phyloP scores from a whole-genome alignment of 2,113 vertebrate genomes.

The Equus quagga region DNA sequence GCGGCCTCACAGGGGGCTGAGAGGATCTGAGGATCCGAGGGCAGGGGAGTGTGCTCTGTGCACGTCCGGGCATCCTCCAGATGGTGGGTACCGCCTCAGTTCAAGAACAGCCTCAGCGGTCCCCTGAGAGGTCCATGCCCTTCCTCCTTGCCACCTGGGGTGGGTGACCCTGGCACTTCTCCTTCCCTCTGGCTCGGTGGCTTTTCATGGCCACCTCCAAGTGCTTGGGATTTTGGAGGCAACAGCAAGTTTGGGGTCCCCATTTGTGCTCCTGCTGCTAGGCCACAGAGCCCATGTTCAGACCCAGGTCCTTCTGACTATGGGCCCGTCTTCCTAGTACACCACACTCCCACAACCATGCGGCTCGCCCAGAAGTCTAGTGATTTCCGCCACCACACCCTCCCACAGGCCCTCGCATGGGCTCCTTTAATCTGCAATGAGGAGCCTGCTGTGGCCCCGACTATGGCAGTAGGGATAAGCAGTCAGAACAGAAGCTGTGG shows the following conservation, averaged over 20 bases:
- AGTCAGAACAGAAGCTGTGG: not conserved
- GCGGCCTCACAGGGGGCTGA: fast-evolving
- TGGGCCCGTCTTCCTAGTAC: not conserved
- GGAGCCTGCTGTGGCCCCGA: not conserved
- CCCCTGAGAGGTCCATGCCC: not conserved
- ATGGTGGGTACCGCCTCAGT: not conserved
- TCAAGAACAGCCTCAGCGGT: not conserved
- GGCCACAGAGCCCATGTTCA: not conserved
- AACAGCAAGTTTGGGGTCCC: not conserved
- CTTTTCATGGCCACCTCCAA: fast-evolving
- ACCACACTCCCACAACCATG: not conserved
- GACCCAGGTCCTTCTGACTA: not conserved
- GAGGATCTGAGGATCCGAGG: not conserved
- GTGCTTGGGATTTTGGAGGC: not conserved
- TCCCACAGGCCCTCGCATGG: fast-evolving
- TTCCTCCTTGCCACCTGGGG: not conserved
- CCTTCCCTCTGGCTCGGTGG: not conserved
- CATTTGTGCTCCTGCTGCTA: not conserved
- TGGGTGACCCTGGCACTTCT: not conserved
- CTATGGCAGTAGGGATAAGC: not conserved
- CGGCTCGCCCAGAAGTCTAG: fast-evolving
- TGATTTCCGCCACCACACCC: not conserved
- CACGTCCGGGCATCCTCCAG: not conserved
- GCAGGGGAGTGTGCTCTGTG: not conserved
- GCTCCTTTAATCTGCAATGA: not conserved